Conservation (phyloP, 2,888 invertebrate genomes). For the Trichopria drosophilae region DNA sequence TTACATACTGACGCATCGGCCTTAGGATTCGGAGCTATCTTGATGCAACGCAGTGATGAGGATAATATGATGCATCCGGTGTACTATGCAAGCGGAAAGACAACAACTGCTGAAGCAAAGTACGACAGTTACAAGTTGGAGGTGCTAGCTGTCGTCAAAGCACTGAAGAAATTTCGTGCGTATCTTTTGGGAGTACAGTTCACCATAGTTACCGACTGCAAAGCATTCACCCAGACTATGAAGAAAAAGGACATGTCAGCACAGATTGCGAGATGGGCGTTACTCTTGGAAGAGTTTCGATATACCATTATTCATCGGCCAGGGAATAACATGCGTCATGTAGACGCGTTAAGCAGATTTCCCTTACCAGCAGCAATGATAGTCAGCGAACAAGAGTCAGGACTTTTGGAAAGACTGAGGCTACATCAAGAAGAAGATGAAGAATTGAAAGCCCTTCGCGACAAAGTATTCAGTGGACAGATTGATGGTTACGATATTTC, state of each 20-base stretch:
- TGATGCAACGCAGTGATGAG: slow-evolving; percentile 27
- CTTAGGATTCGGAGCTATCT: too few species aligned
- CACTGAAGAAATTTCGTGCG: slow-evolving; percentile 35
- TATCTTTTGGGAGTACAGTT: slow-evolving; percentile 39
- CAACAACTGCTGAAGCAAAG: too few species aligned
- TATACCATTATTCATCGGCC: too few species aligned
- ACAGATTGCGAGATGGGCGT: too few species aligned
- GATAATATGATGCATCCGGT: slow-evolving; percentile 32
- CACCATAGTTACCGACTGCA: too few species aligned
- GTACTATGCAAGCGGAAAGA: slow-evolving; percentile 33
- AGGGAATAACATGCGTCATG: too few species aligned
- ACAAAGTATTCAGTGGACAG: not conserved
- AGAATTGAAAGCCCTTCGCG: not conserved
- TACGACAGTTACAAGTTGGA: slow-evolving; percentile 35
- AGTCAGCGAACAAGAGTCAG: slow-evolving; percentile 17
- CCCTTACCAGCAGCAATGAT: slow-evolving; percentile 17
- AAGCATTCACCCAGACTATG: too few species aligned
- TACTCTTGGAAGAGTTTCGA: too few species aligned
- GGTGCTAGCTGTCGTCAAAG: slow-evolving; percentile 36
- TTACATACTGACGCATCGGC: too few species aligned
- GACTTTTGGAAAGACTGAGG: not conserved
- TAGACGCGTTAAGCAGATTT: too few species aligned
- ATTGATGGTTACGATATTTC: not conserved
- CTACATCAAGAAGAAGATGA: too few species aligned
- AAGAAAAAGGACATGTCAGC: too few species aligned